These are phyloP conservation scores for Carapus acus DNA, from an alignment of 2,797 vertebrate species.

Conservation along the genomic window DNA sequence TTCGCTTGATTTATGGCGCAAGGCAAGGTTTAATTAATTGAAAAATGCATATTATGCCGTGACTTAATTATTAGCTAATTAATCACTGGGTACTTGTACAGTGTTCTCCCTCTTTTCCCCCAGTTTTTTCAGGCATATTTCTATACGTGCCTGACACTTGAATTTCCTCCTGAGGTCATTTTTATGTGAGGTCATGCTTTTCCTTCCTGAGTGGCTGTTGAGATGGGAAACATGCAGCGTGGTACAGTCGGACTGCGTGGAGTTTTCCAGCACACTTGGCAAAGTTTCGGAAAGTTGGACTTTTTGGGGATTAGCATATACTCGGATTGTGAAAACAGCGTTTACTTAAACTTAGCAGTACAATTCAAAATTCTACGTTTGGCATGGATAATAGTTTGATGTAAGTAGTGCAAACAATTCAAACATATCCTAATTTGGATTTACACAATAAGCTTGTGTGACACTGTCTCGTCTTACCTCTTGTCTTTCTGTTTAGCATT, in stretches of 20 bases:
- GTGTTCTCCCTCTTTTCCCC: slow-evolving; percentile 31
- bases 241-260: slow-evolving; percentile 10
- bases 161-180: slow-evolving; percentile 66
- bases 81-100: slow-evolving; percentile 66
- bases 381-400: slow-evolving; percentile 11
- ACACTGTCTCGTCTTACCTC: not conserved
- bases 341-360: slow-evolving; percentile 8
- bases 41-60: slow-evolving; percentile 72
- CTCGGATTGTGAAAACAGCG: slow-evolving; percentile 11
- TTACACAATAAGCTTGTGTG: not conserved
- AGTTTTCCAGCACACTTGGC: not conserved
- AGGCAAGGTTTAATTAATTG: slow-evolving; percentile 74
- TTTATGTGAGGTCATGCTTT: slow-evolving; percentile 69
- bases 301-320: slow-evolving; percentile 27
- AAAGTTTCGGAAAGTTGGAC: slow-evolving; percentile 6
- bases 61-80: slow-evolving; percentile 77
- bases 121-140: slow-evolving; percentile 60
- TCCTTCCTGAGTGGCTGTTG: slow-evolving; percentile 60
- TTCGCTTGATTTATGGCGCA: slow-evolving; percentile 73
- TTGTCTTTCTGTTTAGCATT: slow-evolving; percentile 6
- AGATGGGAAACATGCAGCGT: slow-evolving; percentile 46
- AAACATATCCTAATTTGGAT: slow-evolving; percentile 8
- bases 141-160: slow-evolving; percentile 60
- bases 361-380: not conserved
- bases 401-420: slow-evolving; percentile 20